Base-by-base conservation (phyloP, 2,797 vertebrate genomes). In the Lithobates sylvaticus region DNA sequence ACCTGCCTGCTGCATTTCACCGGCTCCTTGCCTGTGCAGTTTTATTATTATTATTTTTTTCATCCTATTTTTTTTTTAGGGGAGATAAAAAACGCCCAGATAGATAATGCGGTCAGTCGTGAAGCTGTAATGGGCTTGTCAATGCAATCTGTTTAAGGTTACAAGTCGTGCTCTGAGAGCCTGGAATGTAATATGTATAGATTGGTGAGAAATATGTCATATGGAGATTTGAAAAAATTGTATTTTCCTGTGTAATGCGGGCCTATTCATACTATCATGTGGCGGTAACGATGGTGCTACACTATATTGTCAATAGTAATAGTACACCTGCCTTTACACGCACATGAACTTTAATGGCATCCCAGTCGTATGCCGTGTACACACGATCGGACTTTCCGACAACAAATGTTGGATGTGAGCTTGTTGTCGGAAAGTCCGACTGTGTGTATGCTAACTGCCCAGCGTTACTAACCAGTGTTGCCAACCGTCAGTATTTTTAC, bases 1-100 rank as follows among this genome's bases (percentile, higher is more conserved):
- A 91, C 39, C 90, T 67, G 16, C 15, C 67, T 29, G 73, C 47
- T 23, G 75, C 12, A 18, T 84, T 78, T 75, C 44, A 27, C 9
- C 44, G 12, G n/a, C 65, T 36, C 54, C 73, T 61, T 16, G 54
- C 21, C 39, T 68, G 23, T 36, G 39, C 21, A 21, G 39, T 15
- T 27, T 64, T 76, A 44, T 50, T 36, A 36, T 36, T 8, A 8
- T 58, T 68, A 27, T 81, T 70, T 68, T 74, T 73, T 67, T 39
- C 69, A 50, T 42, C 34, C 34, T 23, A 64, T 13, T 15, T 83
- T 76, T 44, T 68, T 50, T 44, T 2, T 44, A 21, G 18, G 39
- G 10, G 23, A 70, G 54, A 44, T 84, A 78, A 78, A 34, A 78
- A 84, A 76, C 67, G 21, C 34, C 47, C 10, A 21, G 12, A 71